phyloP scores from a whole-genome alignment of 2,797 vertebrate species.

The Mormyrops boulengeri region DNA sequence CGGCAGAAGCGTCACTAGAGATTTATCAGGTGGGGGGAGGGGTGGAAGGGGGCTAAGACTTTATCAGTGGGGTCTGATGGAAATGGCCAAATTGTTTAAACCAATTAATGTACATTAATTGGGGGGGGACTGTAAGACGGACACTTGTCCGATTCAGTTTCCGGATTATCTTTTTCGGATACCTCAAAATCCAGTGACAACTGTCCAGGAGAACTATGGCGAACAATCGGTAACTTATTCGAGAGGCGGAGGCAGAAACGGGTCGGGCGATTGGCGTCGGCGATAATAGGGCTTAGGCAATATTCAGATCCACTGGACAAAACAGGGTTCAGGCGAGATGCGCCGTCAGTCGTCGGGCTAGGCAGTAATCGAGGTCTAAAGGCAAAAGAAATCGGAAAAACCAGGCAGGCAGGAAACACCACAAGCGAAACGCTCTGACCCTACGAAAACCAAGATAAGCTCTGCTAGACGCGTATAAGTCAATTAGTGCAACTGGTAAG shows the following conservation, averaged over 20 bases:
- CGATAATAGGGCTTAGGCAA: background rate
- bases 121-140: background rate
- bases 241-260: background rate
- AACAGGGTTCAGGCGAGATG: background rate
- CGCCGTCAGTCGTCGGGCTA: background rate
- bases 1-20: background rate
- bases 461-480: background rate
- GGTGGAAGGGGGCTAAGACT: background rate
- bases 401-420: background rate
- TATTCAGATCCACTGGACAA: background rate
- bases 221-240: background rate
- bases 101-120: background rate
- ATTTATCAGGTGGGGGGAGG: background rate
- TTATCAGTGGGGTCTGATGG: background rate
- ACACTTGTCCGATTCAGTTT: background rate
- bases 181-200: background rate
- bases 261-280: background rate
- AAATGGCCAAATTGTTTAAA: background rate
- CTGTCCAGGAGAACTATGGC: background rate
- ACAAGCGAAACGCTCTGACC: background rate
- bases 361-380: background rate
- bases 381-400: background rate
- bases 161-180: background rate
- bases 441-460: background rate
- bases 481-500: background rate